Evolutionary conservation across 2,888 invertebrate species (phyloP).

Genomic region (Rotaria magnacalcarata): DNA sequence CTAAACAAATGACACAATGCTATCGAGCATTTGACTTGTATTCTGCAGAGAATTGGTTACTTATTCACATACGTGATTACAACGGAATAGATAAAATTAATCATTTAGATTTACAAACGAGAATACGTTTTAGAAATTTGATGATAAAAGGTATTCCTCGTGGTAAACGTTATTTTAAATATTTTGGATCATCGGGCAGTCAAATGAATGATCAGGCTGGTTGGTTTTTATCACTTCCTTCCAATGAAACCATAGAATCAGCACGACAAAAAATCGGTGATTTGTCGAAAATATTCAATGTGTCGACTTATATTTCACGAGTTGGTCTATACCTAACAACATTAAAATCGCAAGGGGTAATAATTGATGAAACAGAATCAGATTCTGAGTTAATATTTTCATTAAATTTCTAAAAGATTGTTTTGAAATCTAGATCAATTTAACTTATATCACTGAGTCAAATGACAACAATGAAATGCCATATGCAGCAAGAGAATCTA

Average conservation of each 20-base stretch:
- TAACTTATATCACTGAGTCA: not conserved
- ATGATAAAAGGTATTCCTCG: not conserved
- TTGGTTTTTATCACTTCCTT: not conserved
- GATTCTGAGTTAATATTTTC: too few species aligned
- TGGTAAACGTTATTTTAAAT: not conserved
- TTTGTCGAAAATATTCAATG: not conserved
- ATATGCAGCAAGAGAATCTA: not conserved
- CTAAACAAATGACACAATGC: not conserved
- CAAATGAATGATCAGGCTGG: not conserved
- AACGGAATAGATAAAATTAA: not conserved
- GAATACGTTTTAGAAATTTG: not conserved
- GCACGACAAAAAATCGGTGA: not conserved
- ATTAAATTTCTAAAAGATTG: not conserved
- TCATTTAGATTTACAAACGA: not conserved
- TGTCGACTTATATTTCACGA: not conserved
- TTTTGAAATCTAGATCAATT: not conserved
- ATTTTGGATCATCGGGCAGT: not conserved
- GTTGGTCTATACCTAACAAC: not conserved
- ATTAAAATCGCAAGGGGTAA: not conserved
- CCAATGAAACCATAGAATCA: not conserved
- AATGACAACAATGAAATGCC: not conserved
- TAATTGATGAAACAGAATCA: not conserved
- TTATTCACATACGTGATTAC: not conserved
- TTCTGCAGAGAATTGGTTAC: not conserved
- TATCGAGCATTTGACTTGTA: not conserved